Evolutionary conservation across 92 coral and sea anemone species (phyloP).

Genomic region (Chrysogorgia sp.): DNA sequence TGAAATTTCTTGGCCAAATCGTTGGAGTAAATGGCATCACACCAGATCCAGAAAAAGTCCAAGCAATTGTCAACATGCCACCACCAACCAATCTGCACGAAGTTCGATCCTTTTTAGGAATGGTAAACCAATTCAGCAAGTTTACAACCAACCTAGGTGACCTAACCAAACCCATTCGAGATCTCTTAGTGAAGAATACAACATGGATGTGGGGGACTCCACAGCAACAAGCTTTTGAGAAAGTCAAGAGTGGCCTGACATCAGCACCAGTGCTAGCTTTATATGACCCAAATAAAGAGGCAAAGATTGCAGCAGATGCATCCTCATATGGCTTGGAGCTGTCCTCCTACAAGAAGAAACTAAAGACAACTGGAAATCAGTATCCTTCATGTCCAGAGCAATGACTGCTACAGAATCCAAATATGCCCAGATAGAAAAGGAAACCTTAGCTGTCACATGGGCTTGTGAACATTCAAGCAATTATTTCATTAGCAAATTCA

Average conservation of each 20-base stretch:
- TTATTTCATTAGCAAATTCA: constrained; percentile 40
- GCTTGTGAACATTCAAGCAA: constrained; percentile 51
- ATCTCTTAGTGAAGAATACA: constrained; percentile 58
- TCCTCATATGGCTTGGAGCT: constrained; percentile 57
- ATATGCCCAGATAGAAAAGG: constrained; percentile 63
- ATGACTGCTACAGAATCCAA: constrained; percentile 54
- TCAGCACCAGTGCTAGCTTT: constrained; percentile 51
- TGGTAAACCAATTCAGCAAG: constrained; percentile 51
- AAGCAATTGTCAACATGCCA: constrained; percentile 45
- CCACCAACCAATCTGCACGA: constrained; percentile 21
- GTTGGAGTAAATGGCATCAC: too few relatives aligned
- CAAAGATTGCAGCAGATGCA: constrained; percentile 55
- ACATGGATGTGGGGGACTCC: constrained; percentile 65
- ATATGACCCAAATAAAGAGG: constrained; percentile 46
- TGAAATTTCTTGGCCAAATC: constrained; percentile 43
- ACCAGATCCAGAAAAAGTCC: constrained; percentile 35
- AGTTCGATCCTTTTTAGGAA: constrained; percentile 46
- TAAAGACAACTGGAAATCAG: constrained; percentile 42
- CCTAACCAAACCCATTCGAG: constrained; percentile 63
- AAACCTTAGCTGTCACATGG: constrained; percentile 60
- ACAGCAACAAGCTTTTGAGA: constrained; percentile 54
- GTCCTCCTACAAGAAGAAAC: constrained; percentile 44
- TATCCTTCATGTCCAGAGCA: constrained; percentile 35
- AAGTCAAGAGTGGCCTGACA: constrained; percentile 50
- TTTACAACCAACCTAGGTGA: constrained; percentile 49